A percentile compares a stretch with the other conserved stretches of the same genome.
phyloP scores from a whole-genome alignment of 2,797 vertebrate species.

The Lutjanus campechanus region DNA sequence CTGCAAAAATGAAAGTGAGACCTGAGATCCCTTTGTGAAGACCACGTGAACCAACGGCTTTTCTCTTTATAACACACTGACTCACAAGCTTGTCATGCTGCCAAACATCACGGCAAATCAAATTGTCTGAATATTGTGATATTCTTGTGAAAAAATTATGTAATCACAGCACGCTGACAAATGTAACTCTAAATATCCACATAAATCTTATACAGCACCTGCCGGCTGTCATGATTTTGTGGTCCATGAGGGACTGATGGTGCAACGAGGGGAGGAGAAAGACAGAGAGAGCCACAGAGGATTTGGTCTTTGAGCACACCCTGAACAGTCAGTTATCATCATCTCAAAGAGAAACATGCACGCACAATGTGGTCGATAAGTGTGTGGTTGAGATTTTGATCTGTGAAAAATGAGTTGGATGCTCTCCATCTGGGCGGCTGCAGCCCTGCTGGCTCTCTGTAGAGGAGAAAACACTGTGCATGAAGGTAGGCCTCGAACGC shows the following conservation, averaged over 20 bases:
- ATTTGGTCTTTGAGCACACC: slow-evolving; percentile 57
- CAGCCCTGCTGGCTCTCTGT: slow-evolving; percentile 67
- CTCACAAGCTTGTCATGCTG: slow-evolving; percentile 14
- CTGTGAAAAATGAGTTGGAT: slow-evolving; percentile 80
- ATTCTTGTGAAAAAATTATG: neutral
- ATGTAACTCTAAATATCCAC: neutral
- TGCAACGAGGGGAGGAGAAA: slow-evolving; percentile 64
- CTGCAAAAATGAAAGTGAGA: slow-evolving; percentile 7
- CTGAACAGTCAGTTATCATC: slow-evolving; percentile 53
- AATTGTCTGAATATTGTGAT: neutral
- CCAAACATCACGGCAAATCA: neutral
- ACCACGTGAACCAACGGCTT: neutral
- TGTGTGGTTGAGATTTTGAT: slow-evolving; percentile 39
- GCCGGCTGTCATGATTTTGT: slow-evolving; percentile 38
- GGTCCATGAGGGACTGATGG: slow-evolving; percentile 57
- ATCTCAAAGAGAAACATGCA: slow-evolving; percentile 53
- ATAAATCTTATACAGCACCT: slow-evolving; percentile 17
- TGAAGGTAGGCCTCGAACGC: slow-evolving; percentile 79
- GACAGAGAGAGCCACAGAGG: slow-evolving; percentile 59
- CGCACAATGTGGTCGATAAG: slow-evolving; percentile 64
- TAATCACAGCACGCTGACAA: neutral
- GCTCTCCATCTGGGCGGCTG: slow-evolving; percentile 63
- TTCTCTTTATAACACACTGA: neutral
- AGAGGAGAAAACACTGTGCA: slow-evolving; percentile 65
- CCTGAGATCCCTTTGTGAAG: neutral